phyloP scores from a whole-genome alignment of 2,797 vertebrate genomes.

The Gorsachius magnificus region DNA sequence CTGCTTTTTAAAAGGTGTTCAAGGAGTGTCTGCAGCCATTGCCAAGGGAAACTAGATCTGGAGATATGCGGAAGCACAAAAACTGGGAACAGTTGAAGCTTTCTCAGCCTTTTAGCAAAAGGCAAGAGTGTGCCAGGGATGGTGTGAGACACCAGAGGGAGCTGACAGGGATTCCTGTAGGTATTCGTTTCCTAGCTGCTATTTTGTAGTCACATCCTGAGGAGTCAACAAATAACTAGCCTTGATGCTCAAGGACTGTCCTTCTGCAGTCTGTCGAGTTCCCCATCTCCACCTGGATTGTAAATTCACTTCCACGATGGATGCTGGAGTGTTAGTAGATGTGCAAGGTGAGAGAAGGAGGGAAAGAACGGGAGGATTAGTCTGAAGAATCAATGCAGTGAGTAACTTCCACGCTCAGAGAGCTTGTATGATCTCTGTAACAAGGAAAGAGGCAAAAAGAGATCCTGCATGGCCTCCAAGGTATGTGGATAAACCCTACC shows the following conservation, averaged over 20 bases:
- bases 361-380: neutral
- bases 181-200: neutral
- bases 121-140: neutral
- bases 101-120: neutral
- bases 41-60: neutral
- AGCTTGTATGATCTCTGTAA: neutral
- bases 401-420: neutral
- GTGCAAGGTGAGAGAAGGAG: neutral
- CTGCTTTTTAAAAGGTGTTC: neutral
- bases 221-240: neutral
- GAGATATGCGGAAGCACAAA: neutral
- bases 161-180: neutral
- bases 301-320: neutral
- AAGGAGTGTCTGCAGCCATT: neutral
- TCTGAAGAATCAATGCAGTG: neutral
- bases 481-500: neutral
- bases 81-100: neutral
- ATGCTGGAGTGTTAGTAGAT: neutral
- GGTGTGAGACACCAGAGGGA: neutral
- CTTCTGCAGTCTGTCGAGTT: neutral
- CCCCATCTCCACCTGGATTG: neutral
- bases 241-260: neutral
- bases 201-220: neutral
- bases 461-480: neutral
- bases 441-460: neutral